Percentiles rank a stretch among this genome's conserved stretches.
Evolutionary conservation across 2,113 vertebrate genomes (phyloP).

Genomic region (Galeopterus variegatus): DNA sequence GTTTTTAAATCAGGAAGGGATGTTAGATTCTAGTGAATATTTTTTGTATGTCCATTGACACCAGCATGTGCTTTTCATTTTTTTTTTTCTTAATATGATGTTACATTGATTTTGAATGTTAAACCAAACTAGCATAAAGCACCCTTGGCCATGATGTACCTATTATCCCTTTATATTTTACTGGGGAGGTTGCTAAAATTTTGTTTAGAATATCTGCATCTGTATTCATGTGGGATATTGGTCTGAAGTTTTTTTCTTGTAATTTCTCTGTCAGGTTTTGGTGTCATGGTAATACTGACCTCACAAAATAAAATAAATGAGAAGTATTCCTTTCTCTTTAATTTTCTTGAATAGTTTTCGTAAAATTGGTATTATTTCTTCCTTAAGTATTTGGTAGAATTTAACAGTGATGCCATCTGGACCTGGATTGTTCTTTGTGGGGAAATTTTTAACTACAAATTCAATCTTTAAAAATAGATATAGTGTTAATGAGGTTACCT

Average conservation of each 20-base stretch:
- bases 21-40: slow-evolving; percentile 3
- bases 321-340: neutral
- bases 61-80: neutral
- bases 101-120: neutral
- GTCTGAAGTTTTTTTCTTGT: neutral
- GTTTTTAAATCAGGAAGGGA: neutral
- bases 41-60: neutral
- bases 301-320: slow-evolving; percentile 32
- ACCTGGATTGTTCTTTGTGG: neutral
- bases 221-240: neutral
- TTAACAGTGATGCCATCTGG: neutral
- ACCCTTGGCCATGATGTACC: neutral
- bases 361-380: neutral
- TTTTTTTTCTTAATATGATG: slow-evolving; percentile 38
- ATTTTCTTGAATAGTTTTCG: neutral
- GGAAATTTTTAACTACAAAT: neutral
- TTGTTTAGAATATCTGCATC: slow-evolving; percentile 18
- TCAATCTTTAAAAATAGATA: slow-evolving; percentile 11
- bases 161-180: neutral
- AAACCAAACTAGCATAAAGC: neutral
- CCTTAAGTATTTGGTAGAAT: neutral
- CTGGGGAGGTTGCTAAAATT: neutral
- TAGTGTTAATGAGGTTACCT: neutral
- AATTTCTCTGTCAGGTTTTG: neutral
- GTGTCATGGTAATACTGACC: neutral